These are phyloP conservation scores for Dexiosoma caninum DNA, from an alignment of 2,888 invertebrate genomes.

Conservation along the genomic window DNA sequence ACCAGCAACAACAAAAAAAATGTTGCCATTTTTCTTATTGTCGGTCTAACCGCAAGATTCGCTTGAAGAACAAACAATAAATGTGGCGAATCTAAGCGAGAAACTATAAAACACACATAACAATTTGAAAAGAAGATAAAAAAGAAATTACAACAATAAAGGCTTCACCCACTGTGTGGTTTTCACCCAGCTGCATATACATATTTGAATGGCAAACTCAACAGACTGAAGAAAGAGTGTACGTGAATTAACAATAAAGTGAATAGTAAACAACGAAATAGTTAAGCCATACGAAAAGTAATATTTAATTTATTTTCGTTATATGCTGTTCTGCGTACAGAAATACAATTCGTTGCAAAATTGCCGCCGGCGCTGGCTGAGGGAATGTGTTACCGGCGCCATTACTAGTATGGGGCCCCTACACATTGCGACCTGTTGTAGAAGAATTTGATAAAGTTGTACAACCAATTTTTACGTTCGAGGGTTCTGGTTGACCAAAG, in stretches of 20 bases:
- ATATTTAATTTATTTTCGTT: too few relatives aligned
- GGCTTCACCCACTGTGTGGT: slow-evolving; percentile 53
- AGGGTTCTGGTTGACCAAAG: too few relatives aligned
- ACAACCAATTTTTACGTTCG: too few relatives aligned
- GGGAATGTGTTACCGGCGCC: too few relatives aligned
- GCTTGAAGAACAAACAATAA: slow-evolving; percentile 49
- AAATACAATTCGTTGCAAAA: too few relatives aligned
- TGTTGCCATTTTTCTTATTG: slow-evolving; percentile 3
- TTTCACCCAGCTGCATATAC: slow-evolving; percentile 17
- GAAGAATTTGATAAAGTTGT: too few relatives aligned
- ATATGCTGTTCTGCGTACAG: too few relatives aligned
- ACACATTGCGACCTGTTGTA: too few relatives aligned
- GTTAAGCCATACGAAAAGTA: neutral
- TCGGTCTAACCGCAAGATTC: slow-evolving; percentile 44
- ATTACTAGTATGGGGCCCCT: too few relatives aligned
- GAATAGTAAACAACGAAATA: neutral
- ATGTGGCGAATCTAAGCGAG: slow-evolving; percentile 43
- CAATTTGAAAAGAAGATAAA: neutral
- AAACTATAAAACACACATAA: neutral
- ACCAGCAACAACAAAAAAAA: too few relatives aligned
- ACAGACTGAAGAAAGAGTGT: slow-evolving; percentile 1
- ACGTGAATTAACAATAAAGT: neutral
- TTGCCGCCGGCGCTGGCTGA: too few relatives aligned
- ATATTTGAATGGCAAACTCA: neutral
- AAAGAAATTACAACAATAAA: neutral